Evolutionary conservation across 2,113 vertebrate species (phyloP), one percentile per base, ranked within the genome.

Genomic region (Bos indicus): DNA sequence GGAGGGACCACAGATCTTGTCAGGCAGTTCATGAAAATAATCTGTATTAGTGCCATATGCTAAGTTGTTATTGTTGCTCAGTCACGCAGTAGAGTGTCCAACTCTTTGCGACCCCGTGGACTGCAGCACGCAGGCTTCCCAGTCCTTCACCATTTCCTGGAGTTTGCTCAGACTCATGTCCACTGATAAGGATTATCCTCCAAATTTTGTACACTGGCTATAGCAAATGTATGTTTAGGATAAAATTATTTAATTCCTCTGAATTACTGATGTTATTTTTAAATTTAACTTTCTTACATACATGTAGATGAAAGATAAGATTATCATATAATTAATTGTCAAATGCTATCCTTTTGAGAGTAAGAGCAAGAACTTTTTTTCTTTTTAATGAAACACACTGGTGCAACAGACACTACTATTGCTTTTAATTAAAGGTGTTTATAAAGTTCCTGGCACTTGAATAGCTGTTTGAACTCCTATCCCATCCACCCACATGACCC

Each of bases 51-150:
- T 80, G 4, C 17, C 11, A 52, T 5, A 36, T 71, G 25, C 57
- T 95, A 26, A 91, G 19, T 23, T 71, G 19, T 36, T 36, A 7
- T 33, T 64, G 9, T 36, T 71, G 64, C 36, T 36, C 19, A 71
- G n/a, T 71, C 67, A 36, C 19, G 36, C 9, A 36, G 9, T 11
- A 36, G 0, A 36, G 0, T 36, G 67, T 71, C n/a, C 67, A 71
- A 12, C 17, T 71, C 19, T 36, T 36, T 71, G n/a, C 1, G 5
- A 71, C n/a, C n/a, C 5, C 1, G 0, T 23, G 10, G n/a, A 12
- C 4, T 21, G 67, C 19, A 40, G 36, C 67, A 71, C 2, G 1
- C 36, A 40, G 5, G 67, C 19, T 6, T 23, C 67, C n/a, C n/a
- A 71, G 67, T 40, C n/a, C 67, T 71, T 40, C 19, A 71, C 10